phyloP scores from a whole-genome alignment of 2,113 vertebrate species.

The Sceloporus undulatus region DNA sequence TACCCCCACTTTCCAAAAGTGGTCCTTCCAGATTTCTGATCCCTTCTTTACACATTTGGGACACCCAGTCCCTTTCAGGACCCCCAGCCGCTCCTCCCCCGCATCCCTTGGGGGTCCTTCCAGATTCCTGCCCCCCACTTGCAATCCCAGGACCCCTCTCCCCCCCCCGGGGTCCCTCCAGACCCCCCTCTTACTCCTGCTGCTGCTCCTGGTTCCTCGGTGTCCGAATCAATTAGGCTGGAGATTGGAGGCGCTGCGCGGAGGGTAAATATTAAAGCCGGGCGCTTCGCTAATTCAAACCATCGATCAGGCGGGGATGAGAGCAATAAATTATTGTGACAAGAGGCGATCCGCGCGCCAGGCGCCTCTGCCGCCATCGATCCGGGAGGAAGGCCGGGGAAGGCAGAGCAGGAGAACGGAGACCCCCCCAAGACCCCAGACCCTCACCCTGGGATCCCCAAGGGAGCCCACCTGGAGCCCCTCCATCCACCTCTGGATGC shows the following conservation, averaged over 20 bases:
- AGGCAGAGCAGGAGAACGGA: too few species aligned
- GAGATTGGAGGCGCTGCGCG: conserved; percentile 84
- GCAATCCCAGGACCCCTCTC: too few species aligned
- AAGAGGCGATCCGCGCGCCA: conserved; percentile 95
- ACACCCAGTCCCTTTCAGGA: too few species aligned
- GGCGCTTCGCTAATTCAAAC: conserved; percentile 92
- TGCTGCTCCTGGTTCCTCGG: conserved; percentile 65
- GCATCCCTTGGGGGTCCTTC: too few species aligned
- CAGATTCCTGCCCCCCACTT: background rate
- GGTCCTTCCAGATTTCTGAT: too few species aligned
- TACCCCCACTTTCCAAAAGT: too few species aligned
- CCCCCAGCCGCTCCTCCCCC: too few species aligned
- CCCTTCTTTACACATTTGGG: too few species aligned
- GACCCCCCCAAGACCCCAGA: conserved; percentile 58
- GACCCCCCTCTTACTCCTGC: background rate
- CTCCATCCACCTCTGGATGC: too few species aligned
- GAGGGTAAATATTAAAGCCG: conserved; percentile 93
- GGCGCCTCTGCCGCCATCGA: conserved; percentile 87
- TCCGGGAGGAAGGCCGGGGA: conserved; percentile 80
- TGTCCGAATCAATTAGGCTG: conserved; percentile 91
- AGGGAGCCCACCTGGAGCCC: background rate
- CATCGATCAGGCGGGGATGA: conserved; percentile 97
- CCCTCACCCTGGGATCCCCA: conserved; percentile 5
- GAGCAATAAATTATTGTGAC: conserved; percentile 99
- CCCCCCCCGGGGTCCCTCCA: background rate